phyloP scores from a whole-genome alignment of 2,797 vertebrate genomes.

The Falco columbarius region DNA sequence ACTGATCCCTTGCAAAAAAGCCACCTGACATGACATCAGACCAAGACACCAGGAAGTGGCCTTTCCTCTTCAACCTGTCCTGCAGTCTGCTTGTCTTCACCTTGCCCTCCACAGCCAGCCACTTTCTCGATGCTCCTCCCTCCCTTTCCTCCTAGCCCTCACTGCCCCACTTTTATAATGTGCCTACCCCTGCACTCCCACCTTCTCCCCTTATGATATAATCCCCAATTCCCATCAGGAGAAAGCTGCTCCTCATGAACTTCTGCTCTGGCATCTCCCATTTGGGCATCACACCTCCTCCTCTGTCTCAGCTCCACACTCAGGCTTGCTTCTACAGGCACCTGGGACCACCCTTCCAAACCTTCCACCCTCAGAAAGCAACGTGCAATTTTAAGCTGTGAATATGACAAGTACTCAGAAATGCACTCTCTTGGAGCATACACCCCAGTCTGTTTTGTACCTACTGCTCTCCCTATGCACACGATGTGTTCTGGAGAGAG shows the following conservation, averaged over 20 bases:
- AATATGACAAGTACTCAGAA: not conserved
- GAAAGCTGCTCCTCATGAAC: not conserved
- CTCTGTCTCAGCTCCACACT: not conserved
- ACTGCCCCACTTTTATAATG: not conserved
- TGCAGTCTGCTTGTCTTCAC: not conserved
- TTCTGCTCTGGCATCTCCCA: not conserved
- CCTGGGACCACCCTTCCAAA: not conserved
- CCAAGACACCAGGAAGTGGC: not conserved
- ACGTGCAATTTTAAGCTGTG: not conserved
- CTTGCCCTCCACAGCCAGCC: not conserved
- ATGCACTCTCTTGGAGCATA: not conserved
- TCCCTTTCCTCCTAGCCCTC: not conserved
- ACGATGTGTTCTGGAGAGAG: accelerated
- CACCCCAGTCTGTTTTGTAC: not conserved
- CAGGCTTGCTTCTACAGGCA: not conserved
- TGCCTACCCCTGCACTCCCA: not conserved
- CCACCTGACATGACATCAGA: not conserved
- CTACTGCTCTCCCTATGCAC: not conserved
- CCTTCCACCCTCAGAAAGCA: not conserved
- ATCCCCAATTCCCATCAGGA: not conserved
- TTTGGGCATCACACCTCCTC: not conserved
- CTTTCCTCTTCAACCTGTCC: not conserved
- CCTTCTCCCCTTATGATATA: not conserved
- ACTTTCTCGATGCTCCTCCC: not conserved
- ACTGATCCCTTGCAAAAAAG: not conserved